These are phyloP conservation scores for Pachliopta kotzebuea DNA, from an alignment of 2,888 invertebrate species.

Conservation along the genomic window DNA sequence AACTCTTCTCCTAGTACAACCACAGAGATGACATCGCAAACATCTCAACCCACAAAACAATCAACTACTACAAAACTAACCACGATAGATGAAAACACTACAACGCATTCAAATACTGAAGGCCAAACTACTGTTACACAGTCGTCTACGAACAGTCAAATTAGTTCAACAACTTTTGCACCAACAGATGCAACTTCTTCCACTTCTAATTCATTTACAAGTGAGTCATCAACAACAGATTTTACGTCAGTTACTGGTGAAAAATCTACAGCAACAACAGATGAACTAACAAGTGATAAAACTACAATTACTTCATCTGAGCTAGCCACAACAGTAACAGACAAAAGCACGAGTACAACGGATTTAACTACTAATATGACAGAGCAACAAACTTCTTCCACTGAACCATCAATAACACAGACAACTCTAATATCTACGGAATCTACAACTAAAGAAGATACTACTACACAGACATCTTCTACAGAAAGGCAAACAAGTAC, in stretches of 20 bases:
- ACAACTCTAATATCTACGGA: conserved; percentile 30
- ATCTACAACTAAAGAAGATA: conserved; percentile 39
- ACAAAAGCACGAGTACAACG: conserved; percentile 31
- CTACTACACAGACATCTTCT: conserved; percentile 40
- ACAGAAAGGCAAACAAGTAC: conserved; percentile 32
- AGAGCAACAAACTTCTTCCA: conserved; percentile 32
- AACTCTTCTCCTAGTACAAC: conserved; percentile 31
- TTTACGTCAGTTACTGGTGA: conserved; percentile 33
- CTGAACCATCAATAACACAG: conserved; percentile 33
- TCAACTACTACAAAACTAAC: conserved; percentile 36
- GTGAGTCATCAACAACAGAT: conserved; percentile 35
- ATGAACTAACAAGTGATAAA: conserved; percentile 34
- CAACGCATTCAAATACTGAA: conserved; percentile 36
- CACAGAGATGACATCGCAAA: conserved; percentile 36
- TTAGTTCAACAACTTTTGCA: conserved; percentile 34
- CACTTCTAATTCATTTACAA: conserved; percentile 36
- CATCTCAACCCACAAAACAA: conserved; percentile 34
- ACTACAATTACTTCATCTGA: conserved; percentile 34
- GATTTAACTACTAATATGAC: conserved; percentile 36
- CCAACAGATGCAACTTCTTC: conserved; percentile 36
- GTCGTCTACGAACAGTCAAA: conserved; percentile 33
- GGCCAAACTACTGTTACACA: conserved; percentile 40
- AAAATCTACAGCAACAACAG: conserved; percentile 35
- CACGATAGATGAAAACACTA: conserved; percentile 37
- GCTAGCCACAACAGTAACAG: conserved; percentile 36